A percentile compares a stretch with the other conserved stretches of the same genome.
Evolutionary conservation across 2,888 invertebrate genomes (phyloP).

Genomic region (Yponomeuta plumbellus): DNA sequence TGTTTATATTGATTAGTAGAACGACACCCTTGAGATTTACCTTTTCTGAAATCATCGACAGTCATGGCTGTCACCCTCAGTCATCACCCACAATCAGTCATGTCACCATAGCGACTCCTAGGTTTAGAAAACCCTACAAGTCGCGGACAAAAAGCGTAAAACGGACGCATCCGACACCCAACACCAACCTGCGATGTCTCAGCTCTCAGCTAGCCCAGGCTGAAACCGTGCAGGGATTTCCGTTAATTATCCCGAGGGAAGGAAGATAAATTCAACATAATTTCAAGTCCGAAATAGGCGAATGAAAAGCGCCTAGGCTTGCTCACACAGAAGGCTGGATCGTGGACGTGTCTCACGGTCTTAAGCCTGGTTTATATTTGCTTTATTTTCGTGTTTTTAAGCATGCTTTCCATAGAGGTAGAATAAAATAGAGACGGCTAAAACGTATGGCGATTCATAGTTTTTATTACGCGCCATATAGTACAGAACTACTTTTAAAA

Average conservation of each 20-base stretch:
- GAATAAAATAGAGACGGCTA: no score
- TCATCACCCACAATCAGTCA: no score
- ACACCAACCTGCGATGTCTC: slow-evolving; percentile 8
- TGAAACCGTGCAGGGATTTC: slow-evolving; percentile 10
- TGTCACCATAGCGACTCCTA: not conserved
- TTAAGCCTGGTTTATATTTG: no score
- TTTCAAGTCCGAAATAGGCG: slow-evolving; percentile 45
- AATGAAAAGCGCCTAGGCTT: slow-evolving; percentile 31
- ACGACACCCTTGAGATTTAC: no score
- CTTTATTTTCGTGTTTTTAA: no score
- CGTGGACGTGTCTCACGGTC: not conserved
- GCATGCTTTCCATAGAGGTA: no score
- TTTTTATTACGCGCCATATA: no score
- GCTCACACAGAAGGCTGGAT: not conserved
- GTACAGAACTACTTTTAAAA: no score
- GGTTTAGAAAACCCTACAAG: not conserved
- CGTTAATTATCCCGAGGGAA: slow-evolving; percentile 11
- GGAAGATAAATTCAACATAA: slow-evolving; percentile 51
- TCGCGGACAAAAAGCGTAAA: not conserved
- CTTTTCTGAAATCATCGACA: no score
- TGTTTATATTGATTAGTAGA: no score
- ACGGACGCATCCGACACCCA: slow-evolving; percentile 1
- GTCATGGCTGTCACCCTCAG: no score
- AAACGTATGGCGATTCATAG: no score
- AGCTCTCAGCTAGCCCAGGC: not conserved